Evolutionary conservation across 1,140 invertebrate species (phyloP).

Genomic region (Pissodes strobi): DNA sequence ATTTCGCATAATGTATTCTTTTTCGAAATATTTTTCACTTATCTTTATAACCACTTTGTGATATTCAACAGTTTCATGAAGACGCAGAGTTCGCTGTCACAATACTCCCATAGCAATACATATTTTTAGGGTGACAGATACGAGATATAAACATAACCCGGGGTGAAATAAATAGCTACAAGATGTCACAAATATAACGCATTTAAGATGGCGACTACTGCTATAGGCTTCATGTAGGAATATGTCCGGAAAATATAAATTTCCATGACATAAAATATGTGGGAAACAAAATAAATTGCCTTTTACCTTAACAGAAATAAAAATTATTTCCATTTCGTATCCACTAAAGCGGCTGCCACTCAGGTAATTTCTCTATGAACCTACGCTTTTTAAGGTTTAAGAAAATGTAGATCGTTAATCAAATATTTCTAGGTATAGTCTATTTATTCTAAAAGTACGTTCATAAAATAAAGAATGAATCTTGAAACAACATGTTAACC

Average conservation of each 20-base stretch:
- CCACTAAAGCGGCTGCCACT: slow-evolving; percentile 28
- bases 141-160: slow-evolving; percentile 40
- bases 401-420: slow-evolving; percentile 24
- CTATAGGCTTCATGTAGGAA: slow-evolving; percentile 18
- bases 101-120: slow-evolving; percentile 17
- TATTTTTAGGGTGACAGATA: slow-evolving; percentile 32
- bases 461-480: slow-evolving; percentile 32
- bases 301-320: slow-evolving; percentile 36
- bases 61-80: slow-evolving; percentile 28
- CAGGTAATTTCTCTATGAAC: slow-evolving; percentile 36
- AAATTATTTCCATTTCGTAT: slow-evolving; percentile 36
- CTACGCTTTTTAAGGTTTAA: slow-evolving; percentile 33
- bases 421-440: slow-evolving; percentile 17
- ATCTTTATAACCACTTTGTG: slow-evolving; percentile 21
- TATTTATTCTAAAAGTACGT: slow-evolving; percentile 23
- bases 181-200: slow-evolving; percentile 44
- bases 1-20: too few relatives aligned
- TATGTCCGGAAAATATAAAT: slow-evolving; percentile 38
- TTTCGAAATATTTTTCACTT: background rate
- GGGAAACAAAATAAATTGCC: slow-evolving; percentile 37
- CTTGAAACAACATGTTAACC: too few relatives aligned
- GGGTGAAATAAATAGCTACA: slow-evolving; percentile 42
- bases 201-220: slow-evolving; percentile 38
- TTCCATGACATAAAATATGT: slow-evolving; percentile 33
- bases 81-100: slow-evolving; percentile 10